A percentile compares a stretch with the other conserved stretches of the same genome.
Evolutionary conservation across 1,140 invertebrate genomes (phyloP).

Genomic region (Camponotus floridanus): DNA sequence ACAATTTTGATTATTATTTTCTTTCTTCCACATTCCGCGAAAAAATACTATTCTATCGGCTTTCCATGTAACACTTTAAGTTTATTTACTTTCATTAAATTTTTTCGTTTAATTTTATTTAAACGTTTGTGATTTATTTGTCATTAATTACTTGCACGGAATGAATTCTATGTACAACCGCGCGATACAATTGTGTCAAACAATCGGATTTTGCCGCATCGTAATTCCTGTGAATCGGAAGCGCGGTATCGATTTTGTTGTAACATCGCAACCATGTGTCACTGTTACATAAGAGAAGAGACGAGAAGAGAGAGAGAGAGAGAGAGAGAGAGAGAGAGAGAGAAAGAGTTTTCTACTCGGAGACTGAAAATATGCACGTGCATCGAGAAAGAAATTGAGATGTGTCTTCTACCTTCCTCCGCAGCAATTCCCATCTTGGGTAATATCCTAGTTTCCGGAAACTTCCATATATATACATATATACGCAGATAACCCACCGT

Average conservation of each 20-base stretch:
- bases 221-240: neutral
- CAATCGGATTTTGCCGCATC: slow-evolving; percentile 2
- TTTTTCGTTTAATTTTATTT: neutral
- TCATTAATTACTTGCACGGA: neutral
- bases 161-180: neutral
- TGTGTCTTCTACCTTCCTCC: slow-evolving; percentile 60
- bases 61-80: neutral
- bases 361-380: slow-evolving; percentile 48
- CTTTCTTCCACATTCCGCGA: neutral
- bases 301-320: neutral
- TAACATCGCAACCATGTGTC: neutral
- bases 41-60: slow-evolving; percentile 1
- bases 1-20: slow-evolving; percentile 21
- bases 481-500: slow-evolving; percentile 49
- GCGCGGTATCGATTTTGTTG: slow-evolving; percentile 27
- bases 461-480: slow-evolving; percentile 28
- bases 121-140: neutral
- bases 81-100: neutral
- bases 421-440: slow-evolving; percentile 36
- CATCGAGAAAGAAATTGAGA: slow-evolving; percentile 56
- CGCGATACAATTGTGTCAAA: neutral
- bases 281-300: neutral
- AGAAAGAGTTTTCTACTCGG: neutral
- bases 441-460: slow-evolving; percentile 60
- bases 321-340: no score